phyloP scores from a whole-genome alignment of 2,797 vertebrate species.

The Sarcoramphus papa region DNA sequence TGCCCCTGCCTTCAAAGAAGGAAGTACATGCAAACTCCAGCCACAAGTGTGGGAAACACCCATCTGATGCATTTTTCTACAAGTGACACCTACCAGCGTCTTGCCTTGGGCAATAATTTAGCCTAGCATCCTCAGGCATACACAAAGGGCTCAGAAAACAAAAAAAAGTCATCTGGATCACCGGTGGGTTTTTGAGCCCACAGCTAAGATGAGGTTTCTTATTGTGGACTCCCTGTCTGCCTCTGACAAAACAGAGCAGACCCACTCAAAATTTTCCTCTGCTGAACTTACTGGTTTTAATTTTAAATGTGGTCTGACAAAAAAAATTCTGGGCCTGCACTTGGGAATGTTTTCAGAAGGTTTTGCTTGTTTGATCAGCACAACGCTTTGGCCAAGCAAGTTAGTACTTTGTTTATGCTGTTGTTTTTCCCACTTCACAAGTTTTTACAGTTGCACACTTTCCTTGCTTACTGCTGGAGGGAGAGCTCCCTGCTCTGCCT shows the following conservation, averaged over 20 bases:
- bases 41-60: not conserved
- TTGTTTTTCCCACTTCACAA: not conserved
- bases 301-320: not conserved
- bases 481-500: not conserved
- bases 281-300: not conserved
- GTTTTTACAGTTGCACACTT: not conserved
- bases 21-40: not conserved
- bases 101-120: not conserved
- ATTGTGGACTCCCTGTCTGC: not conserved
- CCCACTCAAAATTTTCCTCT: not conserved
- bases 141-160: not conserved
- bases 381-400: rapidly evolving
- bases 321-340: not conserved
- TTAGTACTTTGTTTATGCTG: not conserved
- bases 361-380: not conserved
- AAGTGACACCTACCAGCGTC: not conserved
- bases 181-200: not conserved
- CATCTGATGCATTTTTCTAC: not conserved
- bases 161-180: not conserved
- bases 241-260: not conserved
- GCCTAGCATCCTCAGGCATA: not conserved
- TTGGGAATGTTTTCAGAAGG: not conserved
- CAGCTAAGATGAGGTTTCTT: not conserved
- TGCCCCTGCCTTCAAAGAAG: not conserved
- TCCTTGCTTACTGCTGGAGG: not conserved